Conservation (phyloP, 2,888 invertebrate species). For the Timema cristinae region DNA sequence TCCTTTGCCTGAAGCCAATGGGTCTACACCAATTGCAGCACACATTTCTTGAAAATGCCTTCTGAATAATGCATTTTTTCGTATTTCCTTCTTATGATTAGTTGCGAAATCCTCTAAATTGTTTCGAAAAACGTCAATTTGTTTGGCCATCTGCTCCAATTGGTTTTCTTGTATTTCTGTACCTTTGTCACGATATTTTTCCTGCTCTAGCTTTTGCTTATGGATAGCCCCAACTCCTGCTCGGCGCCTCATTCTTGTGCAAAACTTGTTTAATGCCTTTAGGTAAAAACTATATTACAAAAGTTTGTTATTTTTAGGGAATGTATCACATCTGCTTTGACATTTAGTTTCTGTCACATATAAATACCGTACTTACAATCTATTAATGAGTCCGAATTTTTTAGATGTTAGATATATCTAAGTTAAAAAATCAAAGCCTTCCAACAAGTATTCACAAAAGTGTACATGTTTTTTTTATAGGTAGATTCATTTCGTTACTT, state of each 20-base stretch:
- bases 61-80: slow-evolving; percentile 90
- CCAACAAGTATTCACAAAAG: too few relatives aligned
- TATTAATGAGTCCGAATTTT: too few relatives aligned
- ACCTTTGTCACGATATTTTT: slow-evolving; percentile 88
- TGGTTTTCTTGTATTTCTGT: slow-evolving; percentile 89
- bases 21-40: slow-evolving; percentile 97
- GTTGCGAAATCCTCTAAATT: slow-evolving; percentile 94
- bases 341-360: too few relatives aligned
- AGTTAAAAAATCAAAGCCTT: too few relatives aligned
- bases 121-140: slow-evolving; percentile 85
- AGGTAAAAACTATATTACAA: too few relatives aligned
- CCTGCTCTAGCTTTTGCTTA: slow-evolving; percentile 80
- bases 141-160: slow-evolving; percentile 88
- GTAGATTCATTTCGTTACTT: too few relatives aligned
- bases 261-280: too few relatives aligned
- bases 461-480: too few relatives aligned
- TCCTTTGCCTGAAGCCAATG: slow-evolving; percentile 91
- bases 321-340: too few relatives aligned
- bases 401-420: too few relatives aligned
- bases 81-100: slow-evolving; percentile 92
- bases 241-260: slow-evolving; percentile 64
- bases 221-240: slow-evolving; percentile 87
- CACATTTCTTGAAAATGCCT: slow-evolving; percentile 99
- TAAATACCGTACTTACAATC: too few relatives aligned
- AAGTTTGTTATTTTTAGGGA: too few relatives aligned